Evolutionary conservation across 2,113 vertebrate genomes (phyloP).

Genomic region (Penelope pileata): DNA sequence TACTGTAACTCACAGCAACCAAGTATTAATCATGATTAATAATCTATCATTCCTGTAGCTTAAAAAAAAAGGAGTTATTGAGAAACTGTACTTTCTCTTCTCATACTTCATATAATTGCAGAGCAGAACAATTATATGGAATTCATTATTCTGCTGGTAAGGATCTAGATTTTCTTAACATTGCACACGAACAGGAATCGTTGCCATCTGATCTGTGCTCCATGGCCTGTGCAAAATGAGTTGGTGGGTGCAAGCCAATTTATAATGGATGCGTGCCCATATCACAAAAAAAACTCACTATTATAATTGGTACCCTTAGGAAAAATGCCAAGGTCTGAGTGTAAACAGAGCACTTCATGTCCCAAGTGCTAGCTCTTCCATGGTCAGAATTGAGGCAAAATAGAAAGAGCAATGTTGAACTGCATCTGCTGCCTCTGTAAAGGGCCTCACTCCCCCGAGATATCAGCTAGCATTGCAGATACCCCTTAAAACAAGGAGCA

Average conservation of each 20-base stretch:
- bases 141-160: slow-evolving; percentile 32
- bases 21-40: slow-evolving; percentile 49
- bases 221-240: slow-evolving; percentile 51
- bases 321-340: slow-evolving; percentile 40
- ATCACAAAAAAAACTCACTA: slow-evolving; percentile 49
- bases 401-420: not conserved
- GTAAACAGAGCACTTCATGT: slow-evolving; percentile 53
- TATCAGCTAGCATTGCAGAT: not conserved
- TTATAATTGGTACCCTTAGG: slow-evolving; percentile 54
- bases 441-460: not conserved
- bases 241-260: slow-evolving; percentile 58
- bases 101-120: slow-evolving; percentile 1
- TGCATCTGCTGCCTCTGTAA: slow-evolving; percentile 28
- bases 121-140: slow-evolving; percentile 12
- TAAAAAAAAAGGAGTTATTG: not conserved
- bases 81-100: slow-evolving; percentile 20
- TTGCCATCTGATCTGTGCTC: slow-evolving; percentile 53
- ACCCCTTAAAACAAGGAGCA: not conserved
- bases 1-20: slow-evolving; percentile 17
- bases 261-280: slow-evolving; percentile 49
- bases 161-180: slow-evolving; percentile 29
- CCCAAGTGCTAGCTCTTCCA: not conserved
- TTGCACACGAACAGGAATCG: not conserved
- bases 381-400: slow-evolving; percentile 12
- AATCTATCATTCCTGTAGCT: slow-evolving; percentile 34